Base-by-base conservation (phyloP, 2,888 invertebrate genomes). In the Apodemia zela region DNA sequence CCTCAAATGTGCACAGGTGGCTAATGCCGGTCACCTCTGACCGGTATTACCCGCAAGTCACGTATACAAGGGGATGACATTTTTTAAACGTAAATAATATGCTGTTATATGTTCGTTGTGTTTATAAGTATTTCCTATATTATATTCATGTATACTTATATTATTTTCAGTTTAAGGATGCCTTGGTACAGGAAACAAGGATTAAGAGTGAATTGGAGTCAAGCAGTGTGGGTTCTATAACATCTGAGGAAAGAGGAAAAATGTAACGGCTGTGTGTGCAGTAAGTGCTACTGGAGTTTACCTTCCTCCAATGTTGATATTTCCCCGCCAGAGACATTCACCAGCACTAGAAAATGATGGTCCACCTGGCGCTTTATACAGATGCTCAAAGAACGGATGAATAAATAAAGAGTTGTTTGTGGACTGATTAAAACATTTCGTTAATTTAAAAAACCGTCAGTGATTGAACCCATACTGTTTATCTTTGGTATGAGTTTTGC, bases 231-330 rank as follows among this genome's bases (percentile, higher is more conserved):
- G n/a, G n/a, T n/a, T n/a, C n/a, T n/a, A n/a, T n/a, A n/a, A 84
- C 84, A 35, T 83, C 80, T 68, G 73, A 80, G 69, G 82, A 84
- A 66, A 72, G 80, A 71, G 84, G 83, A 61, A 75, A 74, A 62
- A 74, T 78, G 58, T 78, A 85, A 3, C 88, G 85, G 3, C 63
- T 84, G 18, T 60, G 6, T 49, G 49, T 18, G 49, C 49, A 17
- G 18, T 49, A 7, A 49, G 17, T 49, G 49, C n/a, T 17, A 49
- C 49, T 8, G 18, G 49, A 17, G 49, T 49, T 17, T n/a, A 49
- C 18, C 8, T 89, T 38, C 85, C 87, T 8, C 87, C 86, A 5
- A 84, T 89, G 84, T 85, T 87, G 69, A 87, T 90, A 59, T 89
- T 80, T 65, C 84, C 85, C 0, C 64, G 84, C 42, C 78, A 86